Conservation (phyloP, 2,888 invertebrate species). For the Sycophila texana region DNA sequence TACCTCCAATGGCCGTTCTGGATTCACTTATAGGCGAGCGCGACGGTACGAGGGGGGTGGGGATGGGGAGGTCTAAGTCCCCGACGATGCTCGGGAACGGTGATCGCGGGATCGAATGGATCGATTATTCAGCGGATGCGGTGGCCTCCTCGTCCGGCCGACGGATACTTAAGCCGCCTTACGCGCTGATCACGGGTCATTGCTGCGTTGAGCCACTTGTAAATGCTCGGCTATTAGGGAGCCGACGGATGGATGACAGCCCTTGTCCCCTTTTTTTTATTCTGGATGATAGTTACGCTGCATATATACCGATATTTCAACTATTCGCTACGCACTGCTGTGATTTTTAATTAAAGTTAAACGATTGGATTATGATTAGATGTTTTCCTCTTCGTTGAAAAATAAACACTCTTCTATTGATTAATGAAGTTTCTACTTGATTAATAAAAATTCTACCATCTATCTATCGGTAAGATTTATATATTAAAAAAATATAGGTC, state of each 20-base stretch:
- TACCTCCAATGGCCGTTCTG: conserved; percentile 66
- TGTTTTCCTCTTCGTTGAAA: too few species aligned
- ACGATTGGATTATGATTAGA: too few species aligned
- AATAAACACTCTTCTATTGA: too few species aligned
- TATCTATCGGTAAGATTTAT: too few species aligned
- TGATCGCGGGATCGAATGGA: conserved; percentile 19
- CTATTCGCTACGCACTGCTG: too few species aligned
- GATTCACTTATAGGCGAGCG: conserved; percentile 65
- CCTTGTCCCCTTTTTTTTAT: background rate
- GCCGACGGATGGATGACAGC: background rate
- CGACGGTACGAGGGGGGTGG: too few species aligned
- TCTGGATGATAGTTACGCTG: too few species aligned
- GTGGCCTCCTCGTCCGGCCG: background rate
- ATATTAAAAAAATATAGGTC: too few species aligned
- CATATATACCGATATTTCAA: too few species aligned
- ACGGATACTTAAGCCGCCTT: conserved; percentile 27
- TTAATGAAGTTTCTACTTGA: too few species aligned
- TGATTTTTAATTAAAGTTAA: too few species aligned
- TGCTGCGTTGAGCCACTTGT: conserved; percentile 26
- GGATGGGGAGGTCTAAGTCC: conserved; percentile 5
- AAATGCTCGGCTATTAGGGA: conserved; percentile 45
- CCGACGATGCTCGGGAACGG: conserved; percentile 3
- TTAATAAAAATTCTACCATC: too few species aligned
- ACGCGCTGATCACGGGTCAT: conserved; percentile 37
- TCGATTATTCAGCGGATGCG: background rate